These are phyloP conservation scores for Phymastichus coffea DNA, from an alignment of 1,140 invertebrate genomes.

Conservation along the genomic window DNA sequence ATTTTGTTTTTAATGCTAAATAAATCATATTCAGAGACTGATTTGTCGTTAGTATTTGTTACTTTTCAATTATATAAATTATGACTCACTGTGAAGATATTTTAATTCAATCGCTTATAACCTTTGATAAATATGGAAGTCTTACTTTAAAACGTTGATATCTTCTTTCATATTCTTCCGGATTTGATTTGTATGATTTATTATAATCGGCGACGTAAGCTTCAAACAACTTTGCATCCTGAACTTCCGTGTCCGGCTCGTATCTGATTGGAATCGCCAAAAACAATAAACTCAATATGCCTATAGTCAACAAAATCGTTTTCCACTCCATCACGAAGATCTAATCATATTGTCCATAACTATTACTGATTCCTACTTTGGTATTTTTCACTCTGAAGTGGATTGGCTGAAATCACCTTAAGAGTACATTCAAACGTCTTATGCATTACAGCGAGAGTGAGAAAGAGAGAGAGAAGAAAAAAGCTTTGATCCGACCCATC, in stretches of 20 bases:
- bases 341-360: slow-evolving; percentile 1
- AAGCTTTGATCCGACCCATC: background rate
- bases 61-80: too few relatives aligned
- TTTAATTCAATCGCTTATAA: too few relatives aligned
- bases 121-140: too few relatives aligned
- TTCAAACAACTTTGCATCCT: slow-evolving; percentile 59
- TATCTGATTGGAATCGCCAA: slow-evolving; percentile 57
- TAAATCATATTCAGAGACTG: background rate
- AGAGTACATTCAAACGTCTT: background rate
- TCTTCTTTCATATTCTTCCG: slow-evolving; percentile 61
- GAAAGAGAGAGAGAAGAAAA: background rate
- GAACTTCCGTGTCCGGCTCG: slow-evolving; percentile 33
- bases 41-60: background rate
- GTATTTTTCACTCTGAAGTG: too few relatives aligned
- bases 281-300: slow-evolving; percentile 54
- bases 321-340: slow-evolving; percentile 49
- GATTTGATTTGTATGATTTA: slow-evolving; percentile 65
- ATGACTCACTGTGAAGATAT: too few relatives aligned
- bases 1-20: background rate
- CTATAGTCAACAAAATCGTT: slow-evolving; percentile 41
- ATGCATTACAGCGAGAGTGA: background rate
- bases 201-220: slow-evolving; percentile 66
- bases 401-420: too few relatives aligned
- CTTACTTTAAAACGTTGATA: slow-evolving; percentile 69
- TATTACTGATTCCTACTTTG: background rate